Percentiles rank a stretch among this genome's conserved stretches.
Evolutionary conservation across 2,888 invertebrate species (phyloP).

Genomic region (Endotricha flammealis): DNA sequence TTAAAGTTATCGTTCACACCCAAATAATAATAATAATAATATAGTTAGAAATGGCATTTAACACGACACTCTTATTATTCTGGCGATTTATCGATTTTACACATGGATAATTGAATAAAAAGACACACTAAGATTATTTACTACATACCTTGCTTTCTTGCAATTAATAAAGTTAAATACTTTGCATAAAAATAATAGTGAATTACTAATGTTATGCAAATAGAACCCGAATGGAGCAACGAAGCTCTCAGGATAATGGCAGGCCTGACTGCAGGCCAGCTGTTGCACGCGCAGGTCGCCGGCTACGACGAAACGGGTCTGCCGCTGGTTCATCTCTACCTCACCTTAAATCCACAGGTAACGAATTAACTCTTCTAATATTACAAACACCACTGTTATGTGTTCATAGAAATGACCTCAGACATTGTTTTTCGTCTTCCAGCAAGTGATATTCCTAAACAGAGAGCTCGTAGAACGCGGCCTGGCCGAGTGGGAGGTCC

Average conservation of each 20-base stretch:
- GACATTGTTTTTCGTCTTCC: constrained; percentile 38
- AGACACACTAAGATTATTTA: too few relatives aligned
- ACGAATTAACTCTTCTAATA: constrained; percentile 17
- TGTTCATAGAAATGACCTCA: too few relatives aligned
- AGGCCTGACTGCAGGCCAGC: constrained; percentile 87
- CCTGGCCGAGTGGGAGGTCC: constrained; percentile 85
- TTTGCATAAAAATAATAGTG: too few relatives aligned
- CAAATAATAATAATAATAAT: too few relatives aligned
- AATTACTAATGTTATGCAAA: background rate
- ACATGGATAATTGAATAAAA: too few relatives aligned
- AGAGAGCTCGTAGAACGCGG: constrained; percentile 91
- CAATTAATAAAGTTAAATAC: too few relatives aligned
- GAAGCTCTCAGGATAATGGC: constrained; percentile 88
- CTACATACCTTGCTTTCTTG: too few relatives aligned
- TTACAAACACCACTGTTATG: background rate
- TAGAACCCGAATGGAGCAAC: constrained; percentile 83
- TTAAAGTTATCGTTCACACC: too few relatives aligned
- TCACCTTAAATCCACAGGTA: constrained; percentile 85
- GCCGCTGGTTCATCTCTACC: constrained; percentile 90
- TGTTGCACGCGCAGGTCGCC: constrained; percentile 92
- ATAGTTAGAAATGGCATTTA: too few relatives aligned
- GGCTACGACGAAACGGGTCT: constrained; percentile 88
- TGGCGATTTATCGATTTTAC: too few relatives aligned
- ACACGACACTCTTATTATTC: too few relatives aligned
- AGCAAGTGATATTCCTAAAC: constrained; percentile 91